These are phyloP conservation scores for Perizoma flavofasciatum DNA, from an alignment of 2,888 invertebrate genomes.

Conservation along the genomic window DNA sequence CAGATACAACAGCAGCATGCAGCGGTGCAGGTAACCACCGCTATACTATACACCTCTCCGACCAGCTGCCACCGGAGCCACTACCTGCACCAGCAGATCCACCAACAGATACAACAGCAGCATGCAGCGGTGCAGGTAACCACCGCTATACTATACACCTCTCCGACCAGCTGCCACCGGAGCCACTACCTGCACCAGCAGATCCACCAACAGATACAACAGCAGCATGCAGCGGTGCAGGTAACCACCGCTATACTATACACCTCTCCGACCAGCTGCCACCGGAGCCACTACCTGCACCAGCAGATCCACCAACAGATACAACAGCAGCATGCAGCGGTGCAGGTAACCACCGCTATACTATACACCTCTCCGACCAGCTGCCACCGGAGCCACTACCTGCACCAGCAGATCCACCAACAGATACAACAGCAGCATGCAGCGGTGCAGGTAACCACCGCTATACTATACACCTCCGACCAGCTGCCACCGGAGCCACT, in stretches of 20 bases:
- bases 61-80: slow-evolving; percentile 40
- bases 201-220: slow-evolving; percentile 39
- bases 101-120: slow-evolving; percentile 34
- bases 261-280: slow-evolving; percentile 34
- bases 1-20: slow-evolving; percentile 21
- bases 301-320: slow-evolving; percentile 44
- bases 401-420: slow-evolving; percentile 45
- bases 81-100: slow-evolving; percentile 45
- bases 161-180: slow-evolving; percentile 37
- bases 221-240: slow-evolving; percentile 8
- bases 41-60: slow-evolving; percentile 21
- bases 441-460: slow-evolving; percentile 6
- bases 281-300: slow-evolving; percentile 44
- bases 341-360: slow-evolving; percentile 10
- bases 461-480: slow-evolving; percentile 8
- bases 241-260: slow-evolving; percentile 1
- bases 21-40: slow-evolving; percentile 7
- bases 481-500: slow-evolving; percentile 41
- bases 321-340: neutral
- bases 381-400: slow-evolving; percentile 42
- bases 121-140: slow-evolving; percentile 11
- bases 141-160: slow-evolving; percentile 9
- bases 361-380: slow-evolving; percentile 18
- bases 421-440: slow-evolving; percentile 22
- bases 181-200: slow-evolving; percentile 46